These are phyloP conservation scores for Drosophila basisetae DNA, from an alignment of 2,888 invertebrate genomes.

Conservation along the genomic window DNA sequence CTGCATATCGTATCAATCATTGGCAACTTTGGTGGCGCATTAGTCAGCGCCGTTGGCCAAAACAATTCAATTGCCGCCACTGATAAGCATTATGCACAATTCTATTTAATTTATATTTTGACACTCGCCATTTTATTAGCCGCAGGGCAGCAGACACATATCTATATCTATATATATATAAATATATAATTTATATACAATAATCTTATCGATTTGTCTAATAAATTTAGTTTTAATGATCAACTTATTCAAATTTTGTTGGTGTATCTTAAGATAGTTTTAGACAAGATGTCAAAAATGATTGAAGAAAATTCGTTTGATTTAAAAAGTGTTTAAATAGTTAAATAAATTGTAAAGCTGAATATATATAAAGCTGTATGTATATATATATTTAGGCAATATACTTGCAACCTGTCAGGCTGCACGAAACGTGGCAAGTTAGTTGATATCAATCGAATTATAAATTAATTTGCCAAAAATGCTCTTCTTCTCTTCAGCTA, in stretches of 20 bases:
- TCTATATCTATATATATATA: background rate
- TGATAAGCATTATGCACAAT: slow-evolving; percentile 70
- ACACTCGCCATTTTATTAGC: slow-evolving; percentile 57
- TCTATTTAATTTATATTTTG: slow-evolving; percentile 76
- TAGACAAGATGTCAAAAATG: background rate
- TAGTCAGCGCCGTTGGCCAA: slow-evolving; percentile 72
- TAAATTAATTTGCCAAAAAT: background rate
- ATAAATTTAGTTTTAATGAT: slow-evolving; percentile 1
- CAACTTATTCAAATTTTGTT: background rate
- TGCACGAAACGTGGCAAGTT: background rate
- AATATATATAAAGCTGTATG: background rate
- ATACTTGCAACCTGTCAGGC: too few relatives aligned
- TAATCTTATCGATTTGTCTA: background rate
- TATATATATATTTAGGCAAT: background rate
- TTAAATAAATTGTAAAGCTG: background rate
- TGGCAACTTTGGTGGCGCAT: slow-evolving; percentile 76
- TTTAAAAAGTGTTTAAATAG: background rate
- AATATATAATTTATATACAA: background rate
- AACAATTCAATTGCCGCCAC: slow-evolving; percentile 62
- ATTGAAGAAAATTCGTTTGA: background rate
- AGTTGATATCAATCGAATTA: background rate
- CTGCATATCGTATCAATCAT: slow-evolving; percentile 66
- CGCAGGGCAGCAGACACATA: background rate
- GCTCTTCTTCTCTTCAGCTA: background rate
- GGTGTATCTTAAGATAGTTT: background rate